Conservation (phyloP, 2,888 invertebrate genomes). For the Chrysolina oricalcia region DNA sequence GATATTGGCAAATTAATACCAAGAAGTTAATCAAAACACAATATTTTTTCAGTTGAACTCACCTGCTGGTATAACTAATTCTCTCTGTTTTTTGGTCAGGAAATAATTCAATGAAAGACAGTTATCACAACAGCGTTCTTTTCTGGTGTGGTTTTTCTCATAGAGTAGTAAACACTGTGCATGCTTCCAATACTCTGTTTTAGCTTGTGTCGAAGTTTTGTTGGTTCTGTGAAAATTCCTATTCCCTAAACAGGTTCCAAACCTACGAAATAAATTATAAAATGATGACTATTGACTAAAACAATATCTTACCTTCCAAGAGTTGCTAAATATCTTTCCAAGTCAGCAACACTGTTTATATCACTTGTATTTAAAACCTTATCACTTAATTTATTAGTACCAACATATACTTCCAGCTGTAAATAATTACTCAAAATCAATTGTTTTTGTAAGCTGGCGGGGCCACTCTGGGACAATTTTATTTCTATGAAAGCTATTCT, state of each 20-base stretch:
- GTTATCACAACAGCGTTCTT: constrained; percentile 39
- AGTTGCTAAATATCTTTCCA: constrained; percentile 27
- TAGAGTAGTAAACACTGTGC: constrained; percentile 38
- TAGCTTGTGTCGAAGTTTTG: constrained; percentile 19
- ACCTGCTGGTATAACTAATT: constrained; percentile 40
- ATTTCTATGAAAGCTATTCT: constrained; percentile 41
- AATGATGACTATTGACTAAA: background rate
- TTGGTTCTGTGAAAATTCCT: constrained; percentile 40
- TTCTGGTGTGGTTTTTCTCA: constrained; percentile 26
- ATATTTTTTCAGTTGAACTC: constrained; percentile 6
- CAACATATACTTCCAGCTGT: constrained; percentile 37
- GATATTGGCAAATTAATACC: background rate
- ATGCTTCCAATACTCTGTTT: constrained; percentile 40
- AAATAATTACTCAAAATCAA: constrained; percentile 41
- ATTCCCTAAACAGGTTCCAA: constrained; percentile 39
- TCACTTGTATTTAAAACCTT: constrained; percentile 30
- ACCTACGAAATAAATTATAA: constrained; percentile 19
- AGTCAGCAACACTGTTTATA: constrained; percentile 34
- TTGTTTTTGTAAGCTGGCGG: constrained; percentile 43
- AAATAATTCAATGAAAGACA: constrained; percentile 36
- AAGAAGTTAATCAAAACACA: background rate
- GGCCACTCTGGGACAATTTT: constrained; percentile 36
- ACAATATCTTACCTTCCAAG: constrained; percentile 30
- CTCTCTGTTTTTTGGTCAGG: constrained; percentile 37
- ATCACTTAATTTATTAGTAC: constrained; percentile 33